These are phyloP conservation scores for Frankliniella intonsa DNA, from an alignment of 2,888 invertebrate genomes.

Conservation along the genomic window DNA sequence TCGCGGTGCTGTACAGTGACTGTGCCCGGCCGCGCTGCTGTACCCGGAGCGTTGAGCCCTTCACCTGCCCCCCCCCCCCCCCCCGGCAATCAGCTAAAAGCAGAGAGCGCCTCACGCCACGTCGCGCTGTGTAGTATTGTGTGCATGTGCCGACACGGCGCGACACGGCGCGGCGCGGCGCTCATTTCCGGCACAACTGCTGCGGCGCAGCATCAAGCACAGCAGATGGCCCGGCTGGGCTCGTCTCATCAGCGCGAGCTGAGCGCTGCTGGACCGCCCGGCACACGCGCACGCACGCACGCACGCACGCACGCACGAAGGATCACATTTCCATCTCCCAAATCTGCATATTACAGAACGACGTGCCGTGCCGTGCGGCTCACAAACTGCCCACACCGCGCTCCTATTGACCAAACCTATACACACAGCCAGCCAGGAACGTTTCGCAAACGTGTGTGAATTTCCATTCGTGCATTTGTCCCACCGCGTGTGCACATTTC, in stretches of 20 bases:
- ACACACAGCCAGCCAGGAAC: no score
- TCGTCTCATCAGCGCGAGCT: not conserved
- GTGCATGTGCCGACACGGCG: not conserved
- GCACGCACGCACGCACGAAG: not conserved
- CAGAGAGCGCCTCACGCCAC: not conserved
- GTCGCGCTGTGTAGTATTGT: not conserved
- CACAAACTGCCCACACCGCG: no score
- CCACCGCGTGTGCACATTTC: no score
- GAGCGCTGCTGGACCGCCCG: no score
- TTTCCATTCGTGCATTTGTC: no score
- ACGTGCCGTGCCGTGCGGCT: no score
- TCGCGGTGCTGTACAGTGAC: not conserved
- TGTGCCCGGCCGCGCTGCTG: not conserved
- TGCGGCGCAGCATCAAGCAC: not conserved
- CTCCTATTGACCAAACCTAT: no score
- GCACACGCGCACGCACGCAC: not conserved
- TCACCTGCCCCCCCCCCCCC: not conserved
- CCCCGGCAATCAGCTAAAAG: not conserved
- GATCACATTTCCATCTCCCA: no score
- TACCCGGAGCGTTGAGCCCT: not conserved
- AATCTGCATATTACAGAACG: no score
- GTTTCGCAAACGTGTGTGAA: no score
- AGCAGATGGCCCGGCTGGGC: not conserved
- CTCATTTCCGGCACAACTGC: not conserved
- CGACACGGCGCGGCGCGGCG: not conserved